These are phyloP conservation scores for Harpagoxenus sublaevis DNA, from an alignment of 2,888 invertebrate species.

Conservation along the genomic window DNA sequence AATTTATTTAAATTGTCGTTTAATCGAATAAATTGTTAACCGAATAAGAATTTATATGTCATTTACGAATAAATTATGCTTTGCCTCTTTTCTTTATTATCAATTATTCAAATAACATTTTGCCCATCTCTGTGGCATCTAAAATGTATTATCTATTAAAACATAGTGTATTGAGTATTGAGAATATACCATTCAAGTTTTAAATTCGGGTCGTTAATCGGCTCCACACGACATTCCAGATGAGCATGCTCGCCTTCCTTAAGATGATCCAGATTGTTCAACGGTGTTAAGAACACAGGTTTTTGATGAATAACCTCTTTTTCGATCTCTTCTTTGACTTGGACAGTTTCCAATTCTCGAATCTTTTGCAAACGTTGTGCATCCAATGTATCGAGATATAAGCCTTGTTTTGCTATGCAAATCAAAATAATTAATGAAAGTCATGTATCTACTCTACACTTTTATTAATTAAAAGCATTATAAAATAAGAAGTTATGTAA, in stretches of 20 bases:
- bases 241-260: conserved; percentile 97
- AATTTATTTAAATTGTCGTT: too few relatives aligned
- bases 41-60: too few relatives aligned
- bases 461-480: conserved; percentile 12
- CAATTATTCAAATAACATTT: too few relatives aligned
- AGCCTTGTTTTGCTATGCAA: conserved; percentile 92
- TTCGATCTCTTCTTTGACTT: conserved; percentile 92
- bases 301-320: conserved; percentile 92
- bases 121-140: too few relatives aligned
- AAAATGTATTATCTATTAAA: not conserved
- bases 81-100: too few relatives aligned
- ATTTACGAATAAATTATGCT: too few relatives aligned
- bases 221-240: conserved; percentile 96
- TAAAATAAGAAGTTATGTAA: conserved; percentile 5
- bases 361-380: conserved; percentile 96
- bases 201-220: conserved; percentile 95
- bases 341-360: conserved; percentile 93
- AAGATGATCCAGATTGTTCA: conserved; percentile 94
- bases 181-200: conserved; percentile 93
- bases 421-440: conserved; percentile 40
- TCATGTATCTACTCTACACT: not conserved
- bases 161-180: not conserved
- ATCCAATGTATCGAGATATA: conserved; percentile 96
- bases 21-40: too few relatives aligned
- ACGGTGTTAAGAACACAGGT: conserved; percentile 96